A percentile compares a stretch with the other conserved stretches of the same genome.
Evolutionary conservation across 2,113 vertebrate genomes (phyloP).

Genomic region (Vimba vimba): DNA sequence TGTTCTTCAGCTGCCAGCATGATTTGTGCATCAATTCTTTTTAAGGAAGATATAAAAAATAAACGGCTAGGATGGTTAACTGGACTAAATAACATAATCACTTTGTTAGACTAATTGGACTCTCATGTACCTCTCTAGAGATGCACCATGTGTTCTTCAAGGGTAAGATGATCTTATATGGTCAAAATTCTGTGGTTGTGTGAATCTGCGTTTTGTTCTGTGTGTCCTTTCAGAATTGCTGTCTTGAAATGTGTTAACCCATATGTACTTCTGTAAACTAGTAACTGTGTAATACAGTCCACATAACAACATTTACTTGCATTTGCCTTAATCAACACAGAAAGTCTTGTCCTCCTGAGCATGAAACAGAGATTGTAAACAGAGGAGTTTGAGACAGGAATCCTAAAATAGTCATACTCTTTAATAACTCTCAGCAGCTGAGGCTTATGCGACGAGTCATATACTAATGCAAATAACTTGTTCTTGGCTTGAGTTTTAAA

Average conservation of each 20-base stretch:
- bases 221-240: background rate
- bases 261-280: no score
- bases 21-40: background rate
- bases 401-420: constrained; percentile 61
- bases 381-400: constrained; percentile 5
- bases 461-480: background rate
- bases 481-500: background rate
- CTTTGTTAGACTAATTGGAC: background rate
- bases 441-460: constrained; percentile 26
- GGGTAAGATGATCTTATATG: background rate
- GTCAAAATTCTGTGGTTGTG: background rate
- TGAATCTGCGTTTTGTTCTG: background rate
- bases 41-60: background rate
- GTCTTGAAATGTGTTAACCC: no score
- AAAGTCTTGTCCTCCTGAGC: background rate
- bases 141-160: background rate
- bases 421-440: constrained; percentile 57
- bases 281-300: background rate
- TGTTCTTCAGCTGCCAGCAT: constrained; percentile 33
- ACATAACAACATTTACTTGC: no score
- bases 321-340: background rate
- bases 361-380: constrained; percentile 16
- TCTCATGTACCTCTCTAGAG: background rate
- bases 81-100: background rate
- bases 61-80: background rate